phyloP scores from a whole-genome alignment of 2,888 invertebrate species.

The Crematogaster levior region DNA sequence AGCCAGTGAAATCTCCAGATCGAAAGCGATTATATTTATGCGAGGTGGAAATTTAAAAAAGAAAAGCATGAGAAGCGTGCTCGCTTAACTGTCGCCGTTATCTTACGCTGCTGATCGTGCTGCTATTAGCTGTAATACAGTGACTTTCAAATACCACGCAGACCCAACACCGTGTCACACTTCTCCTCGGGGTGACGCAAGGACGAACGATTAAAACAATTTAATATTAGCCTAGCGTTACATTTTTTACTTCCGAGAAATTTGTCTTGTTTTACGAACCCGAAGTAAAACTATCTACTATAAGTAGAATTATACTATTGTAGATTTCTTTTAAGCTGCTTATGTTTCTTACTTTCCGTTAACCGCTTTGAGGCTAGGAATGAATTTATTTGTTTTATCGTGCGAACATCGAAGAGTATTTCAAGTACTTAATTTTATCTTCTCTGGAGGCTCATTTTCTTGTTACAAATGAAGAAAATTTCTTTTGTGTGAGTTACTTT shows the following conservation, averaged over 20 bases:
- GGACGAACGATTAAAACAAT: conserved; percentile 14
- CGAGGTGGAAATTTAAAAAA: conserved; percentile 35
- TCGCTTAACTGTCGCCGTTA: conserved; percentile 38
- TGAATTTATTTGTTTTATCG: conserved; percentile 37
- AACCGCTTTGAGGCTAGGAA: conserved; percentile 6
- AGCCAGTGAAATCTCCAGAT: conserved; percentile 36
- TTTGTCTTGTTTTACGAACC: neutral
- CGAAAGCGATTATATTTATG: conserved; percentile 46
- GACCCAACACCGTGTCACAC: conserved; percentile 9
- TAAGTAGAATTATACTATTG: no score
- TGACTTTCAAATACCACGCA: conserved; percentile 33
- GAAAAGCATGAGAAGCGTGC: conserved; percentile 48
- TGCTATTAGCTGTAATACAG: conserved; percentile 13
- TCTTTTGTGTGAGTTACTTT: conserved; percentile 40
- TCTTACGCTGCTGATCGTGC: conserved; percentile 26
- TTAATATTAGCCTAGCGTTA: conserved; percentile 25
- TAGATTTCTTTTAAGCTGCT: conserved; percentile 3
- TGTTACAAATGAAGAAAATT: conserved; percentile 29
- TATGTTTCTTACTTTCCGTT: conserved; percentile 27
- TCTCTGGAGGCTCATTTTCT: conserved; percentile 27
- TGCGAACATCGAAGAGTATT: conserved; percentile 35
- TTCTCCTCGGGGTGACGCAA: conserved; percentile 18
- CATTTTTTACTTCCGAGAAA: conserved; percentile 3
- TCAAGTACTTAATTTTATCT: conserved; percentile 34
- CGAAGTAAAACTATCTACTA: no score